Evolutionary conservation across 1,140 invertebrate genomes (phyloP).

Genomic region (Drosophila prosaltans): DNA sequence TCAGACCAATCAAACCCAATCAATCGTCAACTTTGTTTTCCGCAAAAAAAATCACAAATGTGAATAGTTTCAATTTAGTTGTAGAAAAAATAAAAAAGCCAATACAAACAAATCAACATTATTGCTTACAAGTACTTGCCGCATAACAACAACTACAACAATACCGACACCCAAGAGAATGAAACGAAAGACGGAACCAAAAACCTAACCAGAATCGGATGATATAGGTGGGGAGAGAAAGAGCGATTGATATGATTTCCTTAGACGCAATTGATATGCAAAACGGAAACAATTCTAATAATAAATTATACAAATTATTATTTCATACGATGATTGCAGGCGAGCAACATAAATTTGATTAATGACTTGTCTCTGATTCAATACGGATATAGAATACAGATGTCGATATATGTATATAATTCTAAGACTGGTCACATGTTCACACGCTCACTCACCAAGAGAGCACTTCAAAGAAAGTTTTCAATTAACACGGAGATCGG

Average conservation of each 20-base stretch:
- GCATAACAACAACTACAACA: constrained; percentile 35
- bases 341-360: constrained; percentile 27
- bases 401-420: not conserved
- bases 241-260: constrained; percentile 2
- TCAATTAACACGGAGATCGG: not conserved
- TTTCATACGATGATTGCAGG: constrained; percentile 40
- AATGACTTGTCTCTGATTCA: constrained; percentile 29
- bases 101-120: constrained; percentile 43
- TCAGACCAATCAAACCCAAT: constrained; percentile 68
- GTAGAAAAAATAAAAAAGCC: constrained; percentile 13
- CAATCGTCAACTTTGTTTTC: constrained; percentile 74
- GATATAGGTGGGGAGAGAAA: not conserved
- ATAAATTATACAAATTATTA: constrained; percentile 23
- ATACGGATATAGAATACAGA: constrained; percentile 15
- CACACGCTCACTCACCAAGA: not conserved
- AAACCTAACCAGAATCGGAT: constrained; percentile 33
- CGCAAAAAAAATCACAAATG: constrained; percentile 50
- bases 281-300: constrained; percentile 58
- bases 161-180: constrained; percentile 12
- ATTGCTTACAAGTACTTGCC: constrained; percentile 66
- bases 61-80: constrained; percentile 37
- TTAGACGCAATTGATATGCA: constrained; percentile 54
- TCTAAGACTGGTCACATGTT: not conserved
- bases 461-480: constrained; percentile 9
- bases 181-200: constrained; percentile 50